These are phyloP conservation scores for Heliocidaris tuberculata DNA, from an alignment of 35 echinoderm and acorn worm genomes.

Conservation along the genomic window DNA sequence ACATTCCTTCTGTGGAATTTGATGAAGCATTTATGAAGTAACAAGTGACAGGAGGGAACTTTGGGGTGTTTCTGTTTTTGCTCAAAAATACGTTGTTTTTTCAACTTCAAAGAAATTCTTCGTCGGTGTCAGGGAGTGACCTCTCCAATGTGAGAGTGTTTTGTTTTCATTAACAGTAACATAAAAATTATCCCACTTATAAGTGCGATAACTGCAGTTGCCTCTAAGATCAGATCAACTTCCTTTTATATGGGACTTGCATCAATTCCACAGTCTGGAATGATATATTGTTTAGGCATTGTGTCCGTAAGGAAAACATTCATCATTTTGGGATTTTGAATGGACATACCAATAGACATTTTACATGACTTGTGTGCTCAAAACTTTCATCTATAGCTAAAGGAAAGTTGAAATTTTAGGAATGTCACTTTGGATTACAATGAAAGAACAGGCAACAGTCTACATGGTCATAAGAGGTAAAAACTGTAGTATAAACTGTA, in stretches of 20 bases:
- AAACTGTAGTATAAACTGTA: too few relatives aligned
- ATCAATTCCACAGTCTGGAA: neutral
- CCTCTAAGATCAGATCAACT: neutral
- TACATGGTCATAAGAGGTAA: too few relatives aligned
- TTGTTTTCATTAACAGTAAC: neutral
- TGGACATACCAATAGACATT: neutral
- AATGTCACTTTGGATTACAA: too few relatives aligned
- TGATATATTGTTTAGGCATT: neutral
- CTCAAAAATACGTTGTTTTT: neutral
- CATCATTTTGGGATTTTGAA: neutral
- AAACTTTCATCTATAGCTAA: too few relatives aligned
- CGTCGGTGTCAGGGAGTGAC: neutral
- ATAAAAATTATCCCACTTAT: neutral
- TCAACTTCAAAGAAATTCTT: neutral
- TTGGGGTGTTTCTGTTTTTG: neutral
- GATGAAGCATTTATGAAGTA: neutral
- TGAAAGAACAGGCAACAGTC: too few relatives aligned
- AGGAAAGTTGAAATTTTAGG: too few relatives aligned
- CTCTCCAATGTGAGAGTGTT: neutral
- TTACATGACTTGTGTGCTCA: too few relatives aligned
- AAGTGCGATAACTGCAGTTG: neutral
- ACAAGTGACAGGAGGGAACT: neutral
- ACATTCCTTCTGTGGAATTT: neutral
- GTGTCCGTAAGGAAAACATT: neutral
- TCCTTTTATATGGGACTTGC: neutral